phyloP scores from a whole-genome alignment of 2,797 vertebrate genomes.

The Salmo trutta region DNA sequence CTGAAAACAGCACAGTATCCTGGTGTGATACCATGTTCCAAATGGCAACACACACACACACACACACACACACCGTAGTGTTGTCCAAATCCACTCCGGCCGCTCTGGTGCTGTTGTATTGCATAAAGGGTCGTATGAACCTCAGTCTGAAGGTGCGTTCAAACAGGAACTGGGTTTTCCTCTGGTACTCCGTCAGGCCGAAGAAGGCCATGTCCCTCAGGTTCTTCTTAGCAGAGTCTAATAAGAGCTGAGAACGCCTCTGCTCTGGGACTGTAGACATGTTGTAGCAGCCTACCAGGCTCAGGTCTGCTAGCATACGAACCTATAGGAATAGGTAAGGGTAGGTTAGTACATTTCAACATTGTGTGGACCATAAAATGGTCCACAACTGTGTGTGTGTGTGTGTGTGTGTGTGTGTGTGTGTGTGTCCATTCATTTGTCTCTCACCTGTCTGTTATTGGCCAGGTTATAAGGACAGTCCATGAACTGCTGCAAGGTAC shows the following conservation, averaged over 20 bases:
- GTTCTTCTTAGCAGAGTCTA: conserved; percentile 98
- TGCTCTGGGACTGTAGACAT: conserved; percentile 96
- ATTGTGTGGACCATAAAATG: background rate
- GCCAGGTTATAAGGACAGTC: conserved; percentile 96
- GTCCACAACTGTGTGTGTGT: background rate
- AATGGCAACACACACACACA: background rate
- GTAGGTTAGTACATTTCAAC: background rate
- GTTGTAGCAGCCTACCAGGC: conserved; percentile 98
- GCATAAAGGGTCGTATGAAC: conserved; percentile 98
- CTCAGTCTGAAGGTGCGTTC: conserved; percentile 96
- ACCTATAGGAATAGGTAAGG: conserved; percentile 69
- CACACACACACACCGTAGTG: conserved; percentile 72
- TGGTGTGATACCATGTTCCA: too few relatives aligned
- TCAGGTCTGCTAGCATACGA: conserved; percentile 95
- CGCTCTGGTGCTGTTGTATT: conserved; percentile 96
- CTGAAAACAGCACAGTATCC: too few relatives aligned
- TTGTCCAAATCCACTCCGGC: conserved; percentile 94
- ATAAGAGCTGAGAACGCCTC: conserved; percentile 91
- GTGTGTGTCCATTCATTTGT: background rate
- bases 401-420: conserved; percentile 2
- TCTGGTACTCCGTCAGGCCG: conserved; percentile 96
- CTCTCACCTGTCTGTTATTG: conserved; percentile 85
- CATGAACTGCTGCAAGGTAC: conserved; percentile 98
- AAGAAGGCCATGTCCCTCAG: conserved; percentile 98
- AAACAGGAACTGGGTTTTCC: conserved; percentile 98